These are phyloP conservation scores for Polymixis flavicincta DNA, from an alignment of 2,888 invertebrate species.

Conservation along the genomic window DNA sequence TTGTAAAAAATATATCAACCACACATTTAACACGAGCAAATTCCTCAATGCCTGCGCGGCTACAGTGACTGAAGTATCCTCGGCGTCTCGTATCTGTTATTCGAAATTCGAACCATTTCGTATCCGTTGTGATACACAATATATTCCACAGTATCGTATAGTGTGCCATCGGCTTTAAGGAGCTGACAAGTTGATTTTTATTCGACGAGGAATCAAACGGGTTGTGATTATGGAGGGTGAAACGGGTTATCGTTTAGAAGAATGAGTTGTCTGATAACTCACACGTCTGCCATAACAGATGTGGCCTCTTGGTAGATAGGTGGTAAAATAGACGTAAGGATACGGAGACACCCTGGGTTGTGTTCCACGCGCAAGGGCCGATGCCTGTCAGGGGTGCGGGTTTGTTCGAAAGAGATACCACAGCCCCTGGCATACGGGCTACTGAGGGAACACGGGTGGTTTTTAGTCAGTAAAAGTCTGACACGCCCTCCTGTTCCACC, in stretches of 20 bases:
- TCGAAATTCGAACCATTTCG: slow-evolving; percentile 49
- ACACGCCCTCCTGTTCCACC: too few relatives aligned
- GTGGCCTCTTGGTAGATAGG: too few relatives aligned
- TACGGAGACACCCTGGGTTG: too few relatives aligned
- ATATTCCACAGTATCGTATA: slow-evolving; percentile 43
- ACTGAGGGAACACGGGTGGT: too few relatives aligned
- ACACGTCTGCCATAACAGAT: neutral
- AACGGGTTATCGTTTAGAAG: neutral
- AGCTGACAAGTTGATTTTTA: slow-evolving; percentile 34
- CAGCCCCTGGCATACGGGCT: too few relatives aligned
- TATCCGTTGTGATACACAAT: slow-evolving; percentile 43
- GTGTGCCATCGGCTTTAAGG: slow-evolving; percentile 14
- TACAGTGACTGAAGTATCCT: slow-evolving; percentile 39
- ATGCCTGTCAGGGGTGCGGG: too few relatives aligned
- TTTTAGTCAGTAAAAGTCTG: too few relatives aligned
- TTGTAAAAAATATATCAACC: too few relatives aligned
- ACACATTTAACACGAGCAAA: neutral
- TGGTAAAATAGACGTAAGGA: rapidly evolving
- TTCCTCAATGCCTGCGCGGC: slow-evolving; percentile 37
- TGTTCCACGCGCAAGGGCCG: too few relatives aligned
- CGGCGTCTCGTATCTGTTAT: slow-evolving; percentile 55
- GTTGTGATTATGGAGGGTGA: neutral
- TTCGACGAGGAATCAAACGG: slow-evolving; percentile 10
- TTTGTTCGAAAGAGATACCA: too few relatives aligned
- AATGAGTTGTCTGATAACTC: neutral